A percentile compares a stretch with the other conserved stretches of the same genome.
These are phyloP conservation scores for Cherax quadricarinatus DNA, from an alignment of 1,140 invertebrate genomes.

Conservation along the genomic window DNA sequence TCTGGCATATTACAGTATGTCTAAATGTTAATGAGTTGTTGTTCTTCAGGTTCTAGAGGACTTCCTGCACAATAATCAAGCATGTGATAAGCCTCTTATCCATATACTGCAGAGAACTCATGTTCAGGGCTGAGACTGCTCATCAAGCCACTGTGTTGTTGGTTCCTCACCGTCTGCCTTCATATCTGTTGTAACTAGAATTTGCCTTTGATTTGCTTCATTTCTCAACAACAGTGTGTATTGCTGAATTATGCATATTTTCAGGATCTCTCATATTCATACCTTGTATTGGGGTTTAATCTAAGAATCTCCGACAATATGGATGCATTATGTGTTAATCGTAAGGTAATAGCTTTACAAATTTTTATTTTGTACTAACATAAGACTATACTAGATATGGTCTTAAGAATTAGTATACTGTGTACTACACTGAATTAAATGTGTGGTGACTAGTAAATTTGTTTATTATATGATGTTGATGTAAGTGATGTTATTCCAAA, in stretches of 20 bases:
- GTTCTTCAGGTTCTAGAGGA: slow-evolving; percentile 58
- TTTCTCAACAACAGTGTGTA: neutral
- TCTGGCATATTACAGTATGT: neutral
- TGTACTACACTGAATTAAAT: no score
- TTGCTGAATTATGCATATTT: neutral
- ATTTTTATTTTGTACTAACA: neutral
- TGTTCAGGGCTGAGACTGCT: neutral
- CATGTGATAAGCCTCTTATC: slow-evolving; percentile 54
- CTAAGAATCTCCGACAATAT: neutral
- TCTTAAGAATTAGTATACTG: neutral
- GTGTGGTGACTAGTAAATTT: neutral
- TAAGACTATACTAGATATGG: neutral
- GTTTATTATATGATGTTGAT: neutral
- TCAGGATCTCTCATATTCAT: neutral
- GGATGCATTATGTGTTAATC: neutral
- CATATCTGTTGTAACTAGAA: neutral
- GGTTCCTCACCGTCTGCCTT: neutral
- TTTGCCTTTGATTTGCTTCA: neutral
- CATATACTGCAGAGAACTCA: slow-evolving; percentile 37
- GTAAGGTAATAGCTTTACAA: neutral
- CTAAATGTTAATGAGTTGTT: neutral
- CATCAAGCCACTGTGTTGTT: neutral
- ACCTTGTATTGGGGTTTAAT: neutral
- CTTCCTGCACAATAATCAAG: slow-evolving; percentile 53
- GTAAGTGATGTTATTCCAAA: neutral